Evolutionary conservation across 2,113 vertebrate species (phyloP), one percentile per base, ranked within the genome.

Genomic region (Alectura lathami): DNA sequence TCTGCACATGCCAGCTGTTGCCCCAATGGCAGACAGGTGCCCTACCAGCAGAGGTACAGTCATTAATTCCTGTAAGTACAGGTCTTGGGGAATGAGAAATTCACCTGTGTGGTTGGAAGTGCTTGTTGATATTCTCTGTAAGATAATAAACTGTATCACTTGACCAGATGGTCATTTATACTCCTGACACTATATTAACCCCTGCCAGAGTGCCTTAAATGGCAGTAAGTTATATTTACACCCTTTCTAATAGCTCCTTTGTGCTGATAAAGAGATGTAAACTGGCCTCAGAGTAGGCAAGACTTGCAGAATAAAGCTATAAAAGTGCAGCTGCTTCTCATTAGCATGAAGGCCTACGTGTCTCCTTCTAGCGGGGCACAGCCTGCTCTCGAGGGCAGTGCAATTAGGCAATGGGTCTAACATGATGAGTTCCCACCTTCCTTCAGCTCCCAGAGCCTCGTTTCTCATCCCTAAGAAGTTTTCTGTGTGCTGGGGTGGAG

Each of bases 1-100:
- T 14, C 0, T 5, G 9, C 36, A 34, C 2, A 0, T 8, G 12
- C 29, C 59, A 27, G 64, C 78, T 59, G 63, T 17, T 29, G 2
- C 7, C 11, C 53, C 34, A 16, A 27, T 50, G 45, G 26, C 34
- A 20, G 29, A 8, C 13, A 15, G 43, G 17, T 42, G 38, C 29
- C 11, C 16, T 1, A 2, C 22, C 22, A 66, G n/a, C 18, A 36
- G 36, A 43, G 40, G 26, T 21, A 16, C 32, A 22, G 51, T 42
- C 38, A 48, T 57, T 64, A 36, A 38, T 68, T 68, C 60, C 26
- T 64, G 2, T 56, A 36, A 43, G 38, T 34, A 16, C n/a, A 42
- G 18, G 18, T 53, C 23, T 54, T 54, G 45, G 67, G 32, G 51
- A 60, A 56, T 90, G 57, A 68, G 69, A n/a, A 64, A 48, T 81